Base-by-base conservation (phyloP, 1,140 invertebrate species). In the Acromyrmex heyeri region DNA sequence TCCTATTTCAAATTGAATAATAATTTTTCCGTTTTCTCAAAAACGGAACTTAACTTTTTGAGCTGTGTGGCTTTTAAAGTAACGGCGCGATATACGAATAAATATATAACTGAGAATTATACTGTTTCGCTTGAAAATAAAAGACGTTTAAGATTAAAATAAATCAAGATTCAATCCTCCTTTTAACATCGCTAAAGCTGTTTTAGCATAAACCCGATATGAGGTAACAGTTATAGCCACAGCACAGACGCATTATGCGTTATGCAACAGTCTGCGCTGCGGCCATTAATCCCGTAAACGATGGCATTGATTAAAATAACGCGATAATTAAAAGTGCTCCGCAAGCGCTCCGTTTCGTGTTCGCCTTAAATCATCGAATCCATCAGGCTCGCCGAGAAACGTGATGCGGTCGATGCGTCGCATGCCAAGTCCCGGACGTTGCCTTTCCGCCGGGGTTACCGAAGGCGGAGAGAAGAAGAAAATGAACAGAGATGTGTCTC, bases 401-500 rank as follows among this genome's bases (percentile, higher is more conserved):
- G 24, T 16, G 55, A 10, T 10, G 18, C 21, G 24, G 72, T 62
- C 14, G 30, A 12, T 24, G 72, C 44, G 27, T 78, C 59, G 44
- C 50, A 81, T 70, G 77, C 77, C 69, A 81, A 81, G 27, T 50
- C 24, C 21, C 69, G n/a, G 24, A 50, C 64, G 77, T 38, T 24
- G 27, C n/a, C 16, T 55, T 76, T 76, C 27, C 82, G 53, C 16
- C 38, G 38, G 38, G 50, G 50, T 59, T 59, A 44, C 21, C 21
- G 21, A 5, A 27, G 14, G 5, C 24, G 4, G 2, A 38, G n/a
- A 21, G 24, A 72, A 57, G 34, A 82, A 59, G 61, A 61, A 78
- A 85, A 83, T 75, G 59, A 75, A 87, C 72, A 85, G 86, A 75
- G 55, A 83, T 21, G 70, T 83, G 70, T 83, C 69, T 83, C 27